Evolutionary conservation across 2,888 invertebrate species (phyloP), one percentile per base, ranked within the genome.

Genomic region (Tenthredo notha): DNA sequence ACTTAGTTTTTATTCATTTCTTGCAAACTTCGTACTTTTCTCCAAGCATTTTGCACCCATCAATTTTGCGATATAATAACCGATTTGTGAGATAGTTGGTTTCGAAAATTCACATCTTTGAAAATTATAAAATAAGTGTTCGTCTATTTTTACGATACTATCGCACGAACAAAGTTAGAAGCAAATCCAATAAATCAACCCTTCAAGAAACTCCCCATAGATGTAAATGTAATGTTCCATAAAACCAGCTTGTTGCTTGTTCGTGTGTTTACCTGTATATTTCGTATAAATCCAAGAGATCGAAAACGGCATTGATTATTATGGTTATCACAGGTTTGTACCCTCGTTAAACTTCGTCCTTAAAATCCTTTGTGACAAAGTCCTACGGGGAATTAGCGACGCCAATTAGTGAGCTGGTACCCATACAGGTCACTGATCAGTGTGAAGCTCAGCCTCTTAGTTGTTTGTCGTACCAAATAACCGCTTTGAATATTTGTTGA

Each of bases 301-400:
- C 58, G 58, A 61, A 33, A 61, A 47, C 15, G 37, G 37, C n/a
- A 61, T 80, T 61, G 37, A 61, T 80, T 58, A 50, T 77, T 77
- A 9, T 25, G 29, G 5, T 50, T 77, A 77, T 77, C 47, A 18
- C 50, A 40, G 37, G 40, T 33, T 33, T 77, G 77, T 29, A 54
- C 33, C 80, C 80, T 80, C 80, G 80, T 80, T 80, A 80, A 37
- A 80, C 40, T 61, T 61, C 21, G 40, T 37, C 58, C 61, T 58
- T 25, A n/a, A 61, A 80, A 80, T 80, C 80, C 40, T 58, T 80
- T 80, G 61, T 80, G 80, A 80, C 80, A 61, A 37, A 40, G 80
- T 80, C 61, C 58, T 40, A 80, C 21, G 40, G 40, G 9, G 80
- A 21, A 80, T 80, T 80, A 80, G 80, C 40, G 21, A 40, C 58